Base-by-base conservation (phyloP, 2,888 invertebrate genomes). In the Dromius quadrimaculatus region DNA sequence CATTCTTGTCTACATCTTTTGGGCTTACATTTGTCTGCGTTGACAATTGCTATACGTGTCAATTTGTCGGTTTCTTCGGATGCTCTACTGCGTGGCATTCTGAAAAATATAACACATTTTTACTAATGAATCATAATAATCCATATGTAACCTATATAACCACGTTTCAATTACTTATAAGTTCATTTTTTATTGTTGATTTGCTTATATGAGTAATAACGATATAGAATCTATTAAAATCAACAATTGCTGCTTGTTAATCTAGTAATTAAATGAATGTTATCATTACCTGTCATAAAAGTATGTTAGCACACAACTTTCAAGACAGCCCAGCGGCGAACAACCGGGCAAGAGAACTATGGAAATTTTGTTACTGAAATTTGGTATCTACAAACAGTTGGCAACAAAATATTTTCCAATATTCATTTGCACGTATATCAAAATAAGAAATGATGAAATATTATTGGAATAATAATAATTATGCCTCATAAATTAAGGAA, bases 1-100 rank as follows among this genome's bases (percentile, higher is more conserved):
- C 99, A 99, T 80, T 98, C 98, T 83, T 98, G 98, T 69, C 97
- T 90, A 85, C 99, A 99, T 87, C 98, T 88, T 84, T 99, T 99
- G 1, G 99, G 99, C 83, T 99, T 99, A 84, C 99, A 99, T 80
- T 97, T 95, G 85, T 99, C 99, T 75, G 92, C 91, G 83, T 95
- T 98, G 74, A 98, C 97, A 78, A 98, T 98, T 74, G 98, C 98
- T 83, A 98, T 98, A 85, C 98, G 91, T 68, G 97, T 98, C 79
- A 97, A 90, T 83, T 94, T 94, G 81, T 97, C 97, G 28, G 92
- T 92, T 83, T 95, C 95, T 79, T 95, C 94, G 79, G 85, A 87
- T 76, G 89, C 89, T 85, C 88, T 90, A 84, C 87, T 86, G 65
- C 89, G 88, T 47, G 90, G 89, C 90, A 90, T 90, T 76, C 81